phyloP scores from a whole-genome alignment of 2,113 vertebrate genomes.

The Muntiacus reevesi region DNA sequence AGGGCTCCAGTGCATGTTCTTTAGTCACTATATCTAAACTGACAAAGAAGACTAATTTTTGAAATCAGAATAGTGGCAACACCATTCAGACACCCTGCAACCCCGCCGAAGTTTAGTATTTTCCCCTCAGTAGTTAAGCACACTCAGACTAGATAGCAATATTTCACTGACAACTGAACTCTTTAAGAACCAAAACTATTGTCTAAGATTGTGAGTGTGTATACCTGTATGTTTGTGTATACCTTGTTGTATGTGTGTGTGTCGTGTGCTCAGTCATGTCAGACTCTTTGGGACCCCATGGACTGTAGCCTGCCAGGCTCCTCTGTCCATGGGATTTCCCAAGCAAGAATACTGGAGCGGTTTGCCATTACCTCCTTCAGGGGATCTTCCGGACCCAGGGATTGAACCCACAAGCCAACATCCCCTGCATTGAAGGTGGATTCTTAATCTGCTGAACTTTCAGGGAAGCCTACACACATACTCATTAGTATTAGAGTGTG shows the following conservation, averaged over 20 bases:
- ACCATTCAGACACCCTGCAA: neutral
- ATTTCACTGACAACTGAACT: neutral
- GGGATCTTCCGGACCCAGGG: neutral
- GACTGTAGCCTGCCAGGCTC: neutral
- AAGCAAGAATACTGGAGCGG: neutral
- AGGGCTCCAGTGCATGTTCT: neutral
- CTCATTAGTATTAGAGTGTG: neutral
- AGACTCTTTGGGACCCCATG: neutral
- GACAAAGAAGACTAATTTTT: neutral
- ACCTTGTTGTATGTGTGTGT: neutral
- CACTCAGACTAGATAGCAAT: neutral
- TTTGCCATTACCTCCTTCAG: neutral
- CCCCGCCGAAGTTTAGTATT: neutral
- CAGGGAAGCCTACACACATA: neutral
- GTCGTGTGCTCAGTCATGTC: neutral
- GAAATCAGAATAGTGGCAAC: neutral
- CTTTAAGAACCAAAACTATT: neutral
- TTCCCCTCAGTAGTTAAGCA: neutral
- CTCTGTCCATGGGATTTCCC: neutral
- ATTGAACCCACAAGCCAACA: neutral
- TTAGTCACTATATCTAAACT: slow-evolving; percentile 3
- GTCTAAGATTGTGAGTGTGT: neutral
- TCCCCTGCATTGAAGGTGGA: neutral
- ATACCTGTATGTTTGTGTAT: neutral
- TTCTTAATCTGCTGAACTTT: neutral